Evolutionary conservation across 2,888 invertebrate species (phyloP).

Genomic region (Conchocele bisecta): DNA sequence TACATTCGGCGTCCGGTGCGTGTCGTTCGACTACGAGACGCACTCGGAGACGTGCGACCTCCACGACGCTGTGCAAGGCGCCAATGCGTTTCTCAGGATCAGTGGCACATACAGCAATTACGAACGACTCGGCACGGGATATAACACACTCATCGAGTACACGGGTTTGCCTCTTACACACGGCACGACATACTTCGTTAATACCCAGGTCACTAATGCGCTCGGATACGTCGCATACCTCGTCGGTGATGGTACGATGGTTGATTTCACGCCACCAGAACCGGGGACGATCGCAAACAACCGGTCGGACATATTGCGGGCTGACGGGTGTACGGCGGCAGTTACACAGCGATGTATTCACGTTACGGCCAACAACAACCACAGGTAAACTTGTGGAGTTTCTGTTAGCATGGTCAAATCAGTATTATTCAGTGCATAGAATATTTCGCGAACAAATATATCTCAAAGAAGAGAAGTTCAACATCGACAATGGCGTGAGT

Average conservation of each 20-base stretch:
- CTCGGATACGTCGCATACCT: slow-evolving; percentile 54
- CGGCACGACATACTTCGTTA: slow-evolving; percentile 59
- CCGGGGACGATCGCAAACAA: slow-evolving; percentile 53
- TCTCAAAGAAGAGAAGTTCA: no score
- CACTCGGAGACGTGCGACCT: slow-evolving; percentile 62
- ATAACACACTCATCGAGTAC: slow-evolving; percentile 49
- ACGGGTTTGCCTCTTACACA: slow-evolving; percentile 46
- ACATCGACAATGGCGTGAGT: no score
- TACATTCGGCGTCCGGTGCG: slow-evolving; percentile 48
- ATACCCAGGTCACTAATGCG: slow-evolving; percentile 51
- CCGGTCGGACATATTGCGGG: slow-evolving; percentile 21
- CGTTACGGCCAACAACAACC: slow-evolving; percentile 45
- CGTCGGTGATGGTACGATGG: slow-evolving; percentile 56
- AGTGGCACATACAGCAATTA: slow-evolving; percentile 58
- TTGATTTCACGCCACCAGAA: slow-evolving; percentile 65
- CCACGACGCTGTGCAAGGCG: slow-evolving; percentile 54
- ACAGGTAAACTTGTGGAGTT: no score
- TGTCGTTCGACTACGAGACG: slow-evolving; percentile 63
- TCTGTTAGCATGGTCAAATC: no score
- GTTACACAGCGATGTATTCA: slow-evolving; percentile 55
- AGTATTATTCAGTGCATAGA: no score
- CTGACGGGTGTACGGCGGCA: slow-evolving; percentile 57
- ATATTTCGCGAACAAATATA: no score
- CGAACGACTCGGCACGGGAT: slow-evolving; percentile 59
- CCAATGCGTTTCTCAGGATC: slow-evolving; percentile 38